Evolutionary conservation across 2,113 vertebrate species (phyloP).

Genomic region (Eidolon helvum): DNA sequence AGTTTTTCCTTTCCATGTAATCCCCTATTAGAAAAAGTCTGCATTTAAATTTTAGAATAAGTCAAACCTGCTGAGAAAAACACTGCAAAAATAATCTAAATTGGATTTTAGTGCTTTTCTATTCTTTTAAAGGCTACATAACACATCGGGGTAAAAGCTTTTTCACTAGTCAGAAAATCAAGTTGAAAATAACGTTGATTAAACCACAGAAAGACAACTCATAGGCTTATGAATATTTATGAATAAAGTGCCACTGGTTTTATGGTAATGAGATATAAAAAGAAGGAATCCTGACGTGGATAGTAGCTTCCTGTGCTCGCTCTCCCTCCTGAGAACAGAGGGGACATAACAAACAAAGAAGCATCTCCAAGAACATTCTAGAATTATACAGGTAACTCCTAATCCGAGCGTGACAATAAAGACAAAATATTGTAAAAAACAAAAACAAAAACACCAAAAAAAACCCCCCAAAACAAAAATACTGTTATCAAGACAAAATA

Average conservation of each 20-base stretch:
- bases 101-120: constrained; percentile 26
- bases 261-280: constrained; percentile 20
- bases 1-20: neutral
- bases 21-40: neutral
- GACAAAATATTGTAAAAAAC: neutral
- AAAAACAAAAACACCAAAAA: neutral
- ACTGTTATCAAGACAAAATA: neutral
- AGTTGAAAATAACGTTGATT: constrained; percentile 41
- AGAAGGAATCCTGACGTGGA: constrained; percentile 22
- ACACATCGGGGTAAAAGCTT: constrained; percentile 22
- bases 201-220: constrained; percentile 65
- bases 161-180: constrained; percentile 38
- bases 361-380: constrained; percentile 24
- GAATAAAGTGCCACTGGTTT: constrained; percentile 56
- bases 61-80: constrained; percentile 40
- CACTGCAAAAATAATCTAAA: constrained; percentile 37
- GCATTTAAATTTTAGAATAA: constrained; percentile 53
- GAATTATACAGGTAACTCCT: constrained; percentile 12
- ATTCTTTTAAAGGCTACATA: neutral
- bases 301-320: constrained; percentile 2
- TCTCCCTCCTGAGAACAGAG: constrained; percentile 48
- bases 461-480: neutral
- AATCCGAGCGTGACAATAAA: constrained; percentile 52
- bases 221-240: constrained; percentile 63
- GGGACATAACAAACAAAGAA: constrained; percentile 26